Evolutionary conservation across 1,140 invertebrate genomes (phyloP), one percentile per base, ranked within the genome.

Genomic region (Epicauta chinensis): DNA sequence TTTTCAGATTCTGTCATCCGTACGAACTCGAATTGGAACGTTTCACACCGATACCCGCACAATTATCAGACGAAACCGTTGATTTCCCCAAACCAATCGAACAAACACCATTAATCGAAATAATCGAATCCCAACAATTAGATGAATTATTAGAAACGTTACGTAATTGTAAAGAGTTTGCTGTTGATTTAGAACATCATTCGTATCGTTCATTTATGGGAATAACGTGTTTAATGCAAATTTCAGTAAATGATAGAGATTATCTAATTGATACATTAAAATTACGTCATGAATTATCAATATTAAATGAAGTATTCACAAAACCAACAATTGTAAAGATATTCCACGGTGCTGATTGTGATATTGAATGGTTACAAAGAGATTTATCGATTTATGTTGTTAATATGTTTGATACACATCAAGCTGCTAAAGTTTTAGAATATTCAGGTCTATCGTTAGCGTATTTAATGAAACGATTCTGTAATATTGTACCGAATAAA

Each of bases 391-490:
- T 99, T 0, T 99, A 99, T 66, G 70, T 99, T 12, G 93, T 99
- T 0, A 97, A 97, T 63, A 85, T 99, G 83, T 98, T 99, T 71
- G 97, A 99, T 68, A 99, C 96, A 0, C 81, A 92, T 68, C 82
- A 89, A 63, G 95, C 94, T 0, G 83, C 92, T 0, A 81, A 86
- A 56, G 73, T 82, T 0, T 73, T 98, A 0, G 76, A 81, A n/a
- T 77, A 89, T 54, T 73, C 81, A 0, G 79, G 81, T 23, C 74
- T 86, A 2, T 92, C 90, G 13, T 75, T 98, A 16, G 81, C 86
- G 1, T 84, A 84, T 71, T 71, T 99, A 2, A 70, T 98, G 6
- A 77, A 84, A 55, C 73, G 78, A 34, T 96, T 91, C 67, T 94
- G 92, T 67, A 72, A 81, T 14, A 72, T 95, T 10, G 73, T 82